Evolutionary conservation across 2,797 vertebrate genomes (phyloP).

Genomic region (Amniataba percoides): DNA sequence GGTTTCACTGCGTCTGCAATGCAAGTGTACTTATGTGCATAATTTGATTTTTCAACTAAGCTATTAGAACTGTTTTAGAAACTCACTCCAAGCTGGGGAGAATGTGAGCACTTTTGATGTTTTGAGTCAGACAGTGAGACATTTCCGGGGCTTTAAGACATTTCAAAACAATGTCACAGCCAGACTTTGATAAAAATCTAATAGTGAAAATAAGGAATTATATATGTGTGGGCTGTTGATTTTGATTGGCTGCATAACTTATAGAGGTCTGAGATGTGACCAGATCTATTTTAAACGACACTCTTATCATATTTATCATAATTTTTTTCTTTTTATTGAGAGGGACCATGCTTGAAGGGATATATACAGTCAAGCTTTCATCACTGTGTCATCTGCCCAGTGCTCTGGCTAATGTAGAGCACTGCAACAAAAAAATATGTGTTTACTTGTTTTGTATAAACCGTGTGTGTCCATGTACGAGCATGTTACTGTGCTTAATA

Average conservation of each 20-base stretch:
- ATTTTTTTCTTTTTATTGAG: not conserved
- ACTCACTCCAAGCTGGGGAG: conserved; percentile 84
- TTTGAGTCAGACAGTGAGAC: conserved; percentile 87
- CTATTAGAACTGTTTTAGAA: conserved; percentile 92
- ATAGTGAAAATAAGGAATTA: conserved; percentile 14
- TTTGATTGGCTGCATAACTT: not conserved
- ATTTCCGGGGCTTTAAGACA: conserved; percentile 61
- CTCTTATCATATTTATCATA: not conserved
- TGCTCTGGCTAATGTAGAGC: conserved; percentile 4
- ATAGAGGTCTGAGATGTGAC: not conserved
- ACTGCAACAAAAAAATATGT: conserved; percentile 15
- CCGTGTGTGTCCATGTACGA: conserved; percentile 25
- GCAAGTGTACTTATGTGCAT: conserved; percentile 94
- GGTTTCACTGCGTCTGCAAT: conserved; percentile 90
- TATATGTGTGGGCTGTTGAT: not conserved
- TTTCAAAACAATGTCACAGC: conserved; percentile 60
- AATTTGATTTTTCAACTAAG: conserved; percentile 93
- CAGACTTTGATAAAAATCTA: conserved; percentile 48
- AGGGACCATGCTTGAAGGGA: conserved; percentile 13
- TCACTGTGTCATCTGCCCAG: conserved; percentile 16
- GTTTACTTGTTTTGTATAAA: conserved; percentile 17
- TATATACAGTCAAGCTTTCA: conserved; percentile 16
- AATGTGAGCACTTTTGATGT: conserved; percentile 89
- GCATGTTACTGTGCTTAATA: conserved; percentile 33
- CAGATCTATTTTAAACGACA: not conserved